These are phyloP conservation scores for Epinotia brunnichana DNA, from an alignment of 2,888 invertebrate genomes.

Conservation along the genomic window DNA sequence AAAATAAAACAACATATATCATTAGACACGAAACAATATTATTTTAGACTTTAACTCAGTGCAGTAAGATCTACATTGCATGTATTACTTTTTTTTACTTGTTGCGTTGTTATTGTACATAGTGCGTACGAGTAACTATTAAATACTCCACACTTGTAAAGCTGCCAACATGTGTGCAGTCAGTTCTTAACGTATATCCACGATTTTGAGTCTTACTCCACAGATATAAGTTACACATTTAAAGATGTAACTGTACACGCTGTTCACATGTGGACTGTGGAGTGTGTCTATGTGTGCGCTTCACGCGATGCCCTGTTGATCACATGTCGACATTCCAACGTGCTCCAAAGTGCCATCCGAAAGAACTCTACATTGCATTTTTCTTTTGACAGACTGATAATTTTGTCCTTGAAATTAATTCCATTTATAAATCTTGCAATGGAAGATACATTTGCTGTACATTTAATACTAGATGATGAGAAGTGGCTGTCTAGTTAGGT, in stretches of 20 bases:
- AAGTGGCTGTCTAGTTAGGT: not conserved
- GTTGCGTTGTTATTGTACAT: not conserved
- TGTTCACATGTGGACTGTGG: conserved; percentile 58
- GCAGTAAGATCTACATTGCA: not conserved
- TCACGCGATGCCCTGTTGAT: conserved; percentile 74
- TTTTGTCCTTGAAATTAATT: conserved; percentile 43
- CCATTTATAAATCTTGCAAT: conserved; percentile 7
- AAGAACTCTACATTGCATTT: conserved; percentile 51
- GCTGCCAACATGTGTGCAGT: conserved; percentile 59
- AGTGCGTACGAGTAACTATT: conserved; percentile 24
- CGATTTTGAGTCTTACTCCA: not conserved
- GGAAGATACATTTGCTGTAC: not conserved
- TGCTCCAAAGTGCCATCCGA: conserved; percentile 57
- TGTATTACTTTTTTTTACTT: not conserved
- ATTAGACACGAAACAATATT: not conserved
- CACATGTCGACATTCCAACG: conserved; percentile 75
- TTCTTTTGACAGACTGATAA: conserved; percentile 48
- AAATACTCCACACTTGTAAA: conserved; percentile 51
- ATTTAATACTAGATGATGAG: not conserved
- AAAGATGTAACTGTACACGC: not conserved
- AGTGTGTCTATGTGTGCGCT: conserved; percentile 54
- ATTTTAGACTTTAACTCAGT: not conserved
- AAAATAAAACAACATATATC: not conserved
- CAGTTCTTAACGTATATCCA: conserved; percentile 53
- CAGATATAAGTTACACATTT: not conserved